These are phyloP conservation scores for Octonoba sinensis DNA, from an alignment of 2,888 invertebrate species.

Conservation along the genomic window DNA sequence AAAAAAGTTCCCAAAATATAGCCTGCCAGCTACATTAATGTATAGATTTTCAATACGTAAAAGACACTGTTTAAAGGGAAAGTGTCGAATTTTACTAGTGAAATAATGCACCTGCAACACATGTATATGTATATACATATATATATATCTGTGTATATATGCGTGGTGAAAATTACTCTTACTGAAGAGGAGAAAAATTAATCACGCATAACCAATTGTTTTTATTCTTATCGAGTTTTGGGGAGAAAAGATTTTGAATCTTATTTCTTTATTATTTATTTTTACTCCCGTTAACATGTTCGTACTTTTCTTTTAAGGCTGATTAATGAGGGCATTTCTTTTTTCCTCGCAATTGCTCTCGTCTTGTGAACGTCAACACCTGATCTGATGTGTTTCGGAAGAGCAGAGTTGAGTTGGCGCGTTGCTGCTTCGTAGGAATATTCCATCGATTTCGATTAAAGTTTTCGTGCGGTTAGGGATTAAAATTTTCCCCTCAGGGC, in stretches of 20 bases:
- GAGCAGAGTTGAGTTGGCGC: conserved; percentile 5
- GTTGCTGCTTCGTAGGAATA: conserved; percentile 11
- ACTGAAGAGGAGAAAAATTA: conserved; percentile 44
- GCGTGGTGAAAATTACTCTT: conserved; percentile 33
- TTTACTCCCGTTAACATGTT: conserved; percentile 11
- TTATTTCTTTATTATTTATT: conserved; percentile 46
- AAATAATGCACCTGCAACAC: conserved; percentile 46
- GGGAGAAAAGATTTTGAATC: conserved; percentile 43
- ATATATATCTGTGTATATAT: conserved; percentile 20
- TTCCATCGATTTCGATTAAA: conserved; percentile 60
- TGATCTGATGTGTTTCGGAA: conserved; percentile 30
- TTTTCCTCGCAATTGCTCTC: conserved; percentile 46
- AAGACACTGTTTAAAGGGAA: conserved; percentile 46
- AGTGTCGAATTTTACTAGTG: conserved; percentile 55
- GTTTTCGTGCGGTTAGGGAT: conserved; percentile 35
- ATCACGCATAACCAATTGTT: conserved; percentile 60
- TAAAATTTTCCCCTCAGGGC: conserved; percentile 31
- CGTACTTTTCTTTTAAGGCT: conserved; percentile 45
- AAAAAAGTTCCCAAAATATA: conserved; percentile 28
- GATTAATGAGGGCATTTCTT: conserved; percentile 51
- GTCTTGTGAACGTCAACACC: conserved; percentile 61
- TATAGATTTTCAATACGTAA: conserved; percentile 55
- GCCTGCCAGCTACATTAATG: conserved; percentile 25
- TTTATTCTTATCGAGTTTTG: conserved; percentile 60
- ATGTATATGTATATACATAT: conserved; percentile 2